A percentile compares a stretch with the other conserved stretches of the same genome.
phyloP scores from a whole-genome alignment of 2,113 vertebrate genomes.

The Platichthys stellatus region DNA sequence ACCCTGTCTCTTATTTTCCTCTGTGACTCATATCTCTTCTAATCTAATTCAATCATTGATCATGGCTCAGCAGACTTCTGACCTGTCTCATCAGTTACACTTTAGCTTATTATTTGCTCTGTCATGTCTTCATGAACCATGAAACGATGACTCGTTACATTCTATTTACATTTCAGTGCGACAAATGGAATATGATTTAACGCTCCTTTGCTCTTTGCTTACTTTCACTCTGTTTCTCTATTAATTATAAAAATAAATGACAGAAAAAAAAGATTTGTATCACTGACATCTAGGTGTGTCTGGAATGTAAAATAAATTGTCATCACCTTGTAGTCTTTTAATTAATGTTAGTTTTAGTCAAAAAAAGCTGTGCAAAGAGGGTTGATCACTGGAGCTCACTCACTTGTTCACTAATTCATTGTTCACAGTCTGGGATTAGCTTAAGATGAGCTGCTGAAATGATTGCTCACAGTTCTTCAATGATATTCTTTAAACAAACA shows the following conservation, averaged over 20 bases:
- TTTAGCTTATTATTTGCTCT: not conserved
- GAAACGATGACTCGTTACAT: not conserved
- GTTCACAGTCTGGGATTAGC: not conserved
- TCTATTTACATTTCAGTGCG: slow-evolving; percentile 5
- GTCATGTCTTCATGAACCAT: slow-evolving; percentile 25
- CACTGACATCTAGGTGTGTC: not conserved
- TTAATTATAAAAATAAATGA: not conserved
- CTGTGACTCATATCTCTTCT: slow-evolving; percentile 24
- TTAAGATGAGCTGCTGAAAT: not conserved
- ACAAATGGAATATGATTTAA: not conserved
- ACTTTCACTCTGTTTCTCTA: not conserved
- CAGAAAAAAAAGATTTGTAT: not conserved
- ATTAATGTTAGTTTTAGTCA: not conserved
- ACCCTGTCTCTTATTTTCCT: slow-evolving; percentile 25
- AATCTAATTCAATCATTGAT: slow-evolving; percentile 19
- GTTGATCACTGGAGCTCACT: not conserved
- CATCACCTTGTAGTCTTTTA: not conserved
- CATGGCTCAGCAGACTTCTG: slow-evolving; percentile 4
- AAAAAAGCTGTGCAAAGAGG: not conserved
- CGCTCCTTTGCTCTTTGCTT: not conserved
- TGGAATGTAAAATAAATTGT: not conserved
- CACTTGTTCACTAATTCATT: not conserved
- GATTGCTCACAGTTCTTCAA: not conserved
- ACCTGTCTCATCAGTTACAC: slow-evolving; percentile 3
- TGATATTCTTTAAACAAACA: not conserved